Evolutionary conservation across 2,888 invertebrate species (phyloP).

Genomic region (Dryomyza anilis): DNA sequence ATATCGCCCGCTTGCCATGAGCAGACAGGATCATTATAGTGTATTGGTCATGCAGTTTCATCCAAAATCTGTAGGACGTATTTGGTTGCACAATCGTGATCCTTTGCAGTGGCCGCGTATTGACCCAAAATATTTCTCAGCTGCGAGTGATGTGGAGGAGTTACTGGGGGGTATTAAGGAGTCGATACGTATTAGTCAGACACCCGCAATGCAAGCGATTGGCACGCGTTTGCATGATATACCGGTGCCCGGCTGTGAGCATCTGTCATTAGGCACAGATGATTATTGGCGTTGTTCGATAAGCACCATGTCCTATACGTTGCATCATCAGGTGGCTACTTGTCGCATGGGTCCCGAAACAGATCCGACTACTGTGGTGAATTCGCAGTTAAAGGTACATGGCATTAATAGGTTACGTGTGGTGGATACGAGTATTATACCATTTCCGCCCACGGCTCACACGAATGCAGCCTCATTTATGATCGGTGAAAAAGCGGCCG

Average conservation of each 20-base stretch:
- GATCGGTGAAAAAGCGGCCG: conserved; percentile 75
- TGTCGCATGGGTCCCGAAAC: conserved; percentile 73
- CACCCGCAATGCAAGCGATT: conserved; percentile 67
- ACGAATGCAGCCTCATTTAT: conserved; percentile 73
- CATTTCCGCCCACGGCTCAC: conserved; percentile 69
- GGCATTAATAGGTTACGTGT: conserved; percentile 68
- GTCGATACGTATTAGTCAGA: conserved; percentile 65
- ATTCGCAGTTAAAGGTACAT: conserved; percentile 67
- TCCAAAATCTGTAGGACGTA: conserved; percentile 74
- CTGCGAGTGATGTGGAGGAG: conserved; percentile 62
- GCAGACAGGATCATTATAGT: conserved; percentile 65
- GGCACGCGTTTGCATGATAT: conserved; percentile 65
- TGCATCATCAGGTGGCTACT: conserved; percentile 72
- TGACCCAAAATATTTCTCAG: conserved; percentile 66
- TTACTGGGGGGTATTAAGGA: conserved; percentile 68
- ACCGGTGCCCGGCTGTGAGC: conserved; percentile 64
- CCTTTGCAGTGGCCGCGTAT: conserved; percentile 68
- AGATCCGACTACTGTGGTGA: conserved; percentile 70
- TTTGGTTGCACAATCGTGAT: conserved; percentile 71
- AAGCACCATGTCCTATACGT: conserved; percentile 66
- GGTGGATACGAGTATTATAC: conserved; percentile 73
- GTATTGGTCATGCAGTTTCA: conserved; percentile 73
- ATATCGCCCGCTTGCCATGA: conserved; percentile 65
- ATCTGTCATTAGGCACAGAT: conserved; percentile 64
- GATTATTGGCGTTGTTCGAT: conserved; percentile 75